These are phyloP conservation scores for Grallaria varia DNA, from an alignment of 2,113 vertebrate genomes.

Conservation along the genomic window DNA sequence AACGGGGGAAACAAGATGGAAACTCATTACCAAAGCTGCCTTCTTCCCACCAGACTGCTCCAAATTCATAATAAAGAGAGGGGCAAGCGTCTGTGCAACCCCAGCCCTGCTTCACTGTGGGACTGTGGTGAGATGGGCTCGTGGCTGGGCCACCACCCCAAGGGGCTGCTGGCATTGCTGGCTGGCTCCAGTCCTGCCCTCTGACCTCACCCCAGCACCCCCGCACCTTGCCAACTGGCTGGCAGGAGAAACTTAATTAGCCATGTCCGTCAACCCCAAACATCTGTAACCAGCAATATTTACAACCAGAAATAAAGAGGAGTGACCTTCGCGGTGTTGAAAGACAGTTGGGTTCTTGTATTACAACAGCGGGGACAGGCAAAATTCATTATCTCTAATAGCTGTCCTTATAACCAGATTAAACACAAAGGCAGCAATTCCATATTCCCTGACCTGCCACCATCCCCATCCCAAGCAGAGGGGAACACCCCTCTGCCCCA, in stretches of 20 bases:
- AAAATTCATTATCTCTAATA: constrained; percentile 72
- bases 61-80: neutral
- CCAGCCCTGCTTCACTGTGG: neutral
- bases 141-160: fast-evolving
- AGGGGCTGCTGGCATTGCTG: neutral
- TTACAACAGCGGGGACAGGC: constrained; percentile 59
- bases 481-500: neutral
- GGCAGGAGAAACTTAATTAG: constrained; percentile 49
- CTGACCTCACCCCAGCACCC: neutral
- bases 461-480: neutral
- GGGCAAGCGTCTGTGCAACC: neutral
- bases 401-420: constrained; percentile 59
- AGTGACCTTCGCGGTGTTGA: constrained; percentile 65
- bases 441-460: constrained; percentile 8
- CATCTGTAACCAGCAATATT: constrained; percentile 68
- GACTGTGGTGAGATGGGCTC: neutral
- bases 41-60: neutral
- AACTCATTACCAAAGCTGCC: neutral
- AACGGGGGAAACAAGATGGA: neutral
- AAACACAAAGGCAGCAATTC: constrained; percentile 54
- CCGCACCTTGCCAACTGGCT: constrained; percentile 30
- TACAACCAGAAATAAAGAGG: constrained; percentile 70
- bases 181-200: neutral
- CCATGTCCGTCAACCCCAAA: constrained; percentile 40
- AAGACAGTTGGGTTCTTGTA: constrained; percentile 72